Percentiles rank a stretch among this genome's conserved stretches.
These are phyloP conservation scores for Chymomyza procnemis DNA, from an alignment of 2,888 invertebrate species.

Conservation along the genomic window DNA sequence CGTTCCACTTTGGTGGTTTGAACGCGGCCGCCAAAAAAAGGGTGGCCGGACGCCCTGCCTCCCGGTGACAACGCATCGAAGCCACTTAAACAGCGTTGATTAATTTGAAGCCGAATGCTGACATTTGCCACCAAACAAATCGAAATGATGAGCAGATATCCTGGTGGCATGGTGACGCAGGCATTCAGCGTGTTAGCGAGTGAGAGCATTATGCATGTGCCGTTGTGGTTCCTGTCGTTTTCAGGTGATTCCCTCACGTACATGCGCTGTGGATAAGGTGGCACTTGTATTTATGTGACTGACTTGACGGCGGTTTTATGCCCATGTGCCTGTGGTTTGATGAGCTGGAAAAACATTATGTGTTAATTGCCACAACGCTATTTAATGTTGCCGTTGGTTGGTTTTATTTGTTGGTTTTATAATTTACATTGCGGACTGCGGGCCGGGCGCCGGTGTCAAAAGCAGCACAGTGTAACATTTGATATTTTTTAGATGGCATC, in stretches of 20 bases:
- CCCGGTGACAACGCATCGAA: conserved; percentile 42
- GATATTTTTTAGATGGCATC: not conserved
- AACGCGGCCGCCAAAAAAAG: not conserved
- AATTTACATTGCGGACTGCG: conserved; percentile 13
- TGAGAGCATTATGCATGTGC: not conserved
- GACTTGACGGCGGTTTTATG: conserved; percentile 50
- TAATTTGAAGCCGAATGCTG: conserved; percentile 70
- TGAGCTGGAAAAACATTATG: conserved; percentile 34
- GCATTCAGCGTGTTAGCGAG: not conserved
- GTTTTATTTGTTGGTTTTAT: conserved; percentile 11
- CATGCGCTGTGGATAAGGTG: conserved; percentile 22
- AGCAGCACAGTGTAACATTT: not conserved
- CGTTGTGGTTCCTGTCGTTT: conserved; percentile 10
- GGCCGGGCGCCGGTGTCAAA: not conserved
- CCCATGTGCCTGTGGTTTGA: conserved; percentile 21
- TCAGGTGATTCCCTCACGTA: conserved; percentile 8
- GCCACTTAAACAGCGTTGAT: conserved; percentile 67
- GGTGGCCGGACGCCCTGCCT: conserved; percentile 14
- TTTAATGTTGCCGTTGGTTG: conserved; percentile 41
- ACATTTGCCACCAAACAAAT: conserved; percentile 58
- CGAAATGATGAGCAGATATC: conserved; percentile 5
- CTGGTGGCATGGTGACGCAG: not conserved
- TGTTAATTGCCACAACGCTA: conserved; percentile 55
- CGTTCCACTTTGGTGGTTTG: conserved; percentile 6
- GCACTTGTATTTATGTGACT: conserved; percentile 34